Evolutionary conservation across 2,113 vertebrate species (phyloP).

Genomic region (Tupaia tana): DNA sequence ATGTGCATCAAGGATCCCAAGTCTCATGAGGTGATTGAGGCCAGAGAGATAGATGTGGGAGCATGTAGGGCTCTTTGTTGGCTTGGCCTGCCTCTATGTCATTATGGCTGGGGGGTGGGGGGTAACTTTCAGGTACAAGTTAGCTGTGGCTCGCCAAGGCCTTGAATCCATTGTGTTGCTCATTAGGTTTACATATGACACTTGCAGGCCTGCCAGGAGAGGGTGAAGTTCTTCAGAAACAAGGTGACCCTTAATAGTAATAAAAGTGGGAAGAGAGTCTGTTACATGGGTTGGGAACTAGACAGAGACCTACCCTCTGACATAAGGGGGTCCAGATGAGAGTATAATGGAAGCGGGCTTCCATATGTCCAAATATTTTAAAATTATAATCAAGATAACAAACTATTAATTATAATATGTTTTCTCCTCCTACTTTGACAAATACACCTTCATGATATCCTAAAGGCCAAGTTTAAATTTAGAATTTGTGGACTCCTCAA

Average conservation of each 20-base stretch:
- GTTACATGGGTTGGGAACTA: background rate
- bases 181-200: background rate
- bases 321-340: background rate
- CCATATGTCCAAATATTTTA: background rate
- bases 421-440: background rate
- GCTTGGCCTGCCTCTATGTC: background rate
- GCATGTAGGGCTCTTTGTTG: background rate
- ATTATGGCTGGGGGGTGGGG: background rate
- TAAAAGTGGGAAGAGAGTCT: background rate
- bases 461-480: slow-evolving; percentile 16
- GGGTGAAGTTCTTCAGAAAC: background rate
- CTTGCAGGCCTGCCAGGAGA: background rate
- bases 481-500: background rate
- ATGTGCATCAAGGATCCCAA: background rate
- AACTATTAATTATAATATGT: background rate
- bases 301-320: background rate
- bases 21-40: background rate
- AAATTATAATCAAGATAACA: slow-evolving; percentile 5
- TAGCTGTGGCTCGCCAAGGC: background rate
- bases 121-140: background rate
- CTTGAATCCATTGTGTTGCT: background rate
- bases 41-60: background rate
- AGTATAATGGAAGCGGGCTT: background rate
- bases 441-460: background rate
- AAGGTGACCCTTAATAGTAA: background rate